Evolutionary conservation across 92 coral and sea anemone genomes (phyloP).

Genomic region (Chrysogorgia sp.): DNA sequence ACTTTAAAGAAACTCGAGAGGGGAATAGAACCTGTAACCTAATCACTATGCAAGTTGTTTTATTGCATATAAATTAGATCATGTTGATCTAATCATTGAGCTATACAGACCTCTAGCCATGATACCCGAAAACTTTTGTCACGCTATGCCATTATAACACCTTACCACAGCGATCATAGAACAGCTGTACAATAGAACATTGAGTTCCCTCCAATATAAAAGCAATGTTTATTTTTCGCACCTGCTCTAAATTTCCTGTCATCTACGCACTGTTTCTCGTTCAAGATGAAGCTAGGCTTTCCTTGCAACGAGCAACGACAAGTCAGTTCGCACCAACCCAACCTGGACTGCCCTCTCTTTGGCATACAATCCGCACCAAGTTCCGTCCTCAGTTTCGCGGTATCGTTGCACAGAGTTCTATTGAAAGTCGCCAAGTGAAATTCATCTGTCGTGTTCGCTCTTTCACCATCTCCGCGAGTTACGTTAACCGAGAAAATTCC

Average conservation of each 20-base stretch:
- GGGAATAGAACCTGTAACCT: too few species aligned
- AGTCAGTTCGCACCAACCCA: neutral
- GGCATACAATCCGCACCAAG: neutral
- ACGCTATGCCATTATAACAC: too few species aligned
- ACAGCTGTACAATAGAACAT: too few species aligned
- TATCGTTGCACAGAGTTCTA: neutral
- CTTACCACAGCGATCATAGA: too few species aligned
- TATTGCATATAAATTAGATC: too few species aligned
- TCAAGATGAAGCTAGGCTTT: conserved; percentile 1
- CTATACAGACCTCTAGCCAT: too few species aligned
- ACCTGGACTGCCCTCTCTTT: neutral
- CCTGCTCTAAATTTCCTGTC: conserved; percentile 16
- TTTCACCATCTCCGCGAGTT: neutral
- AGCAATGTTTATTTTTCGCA: neutral
- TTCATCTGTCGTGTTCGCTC: neutral
- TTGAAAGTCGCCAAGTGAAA: neutral
- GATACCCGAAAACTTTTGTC: too few species aligned
- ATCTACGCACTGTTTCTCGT: conserved; percentile 5
- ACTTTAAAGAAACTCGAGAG: too few species aligned
- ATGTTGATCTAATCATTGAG: too few species aligned
- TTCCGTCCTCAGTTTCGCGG: neutral
- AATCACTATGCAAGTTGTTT: too few species aligned
- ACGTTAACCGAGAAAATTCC: neutral
- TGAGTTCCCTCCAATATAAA: too few species aligned
- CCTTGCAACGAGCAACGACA: neutral